These are phyloP conservation scores for Cyclura pinguis DNA, from an alignment of 2,797 vertebrate species.

Conservation along the genomic window DNA sequence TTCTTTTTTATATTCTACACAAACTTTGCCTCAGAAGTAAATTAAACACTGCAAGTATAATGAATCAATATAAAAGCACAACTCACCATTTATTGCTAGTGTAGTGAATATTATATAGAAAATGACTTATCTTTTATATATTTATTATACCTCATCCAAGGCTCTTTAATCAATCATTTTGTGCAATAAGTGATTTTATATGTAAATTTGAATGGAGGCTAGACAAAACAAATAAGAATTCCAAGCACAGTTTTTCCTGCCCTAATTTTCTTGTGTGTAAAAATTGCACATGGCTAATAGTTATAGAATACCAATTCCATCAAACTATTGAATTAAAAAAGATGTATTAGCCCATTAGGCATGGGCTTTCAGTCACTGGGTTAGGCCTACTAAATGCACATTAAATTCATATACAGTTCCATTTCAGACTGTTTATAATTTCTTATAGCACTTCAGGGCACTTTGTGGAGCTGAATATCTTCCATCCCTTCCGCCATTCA, in stretches of 20 bases:
- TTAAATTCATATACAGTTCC: not conserved
- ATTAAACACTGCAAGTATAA: constrained; percentile 71
- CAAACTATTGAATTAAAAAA: not conserved
- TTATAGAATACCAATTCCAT: constrained; percentile 15
- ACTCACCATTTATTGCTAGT: constrained; percentile 66
- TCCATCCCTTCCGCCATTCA: not conserved
- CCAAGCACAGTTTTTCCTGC: constrained; percentile 43
- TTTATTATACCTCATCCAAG: constrained; percentile 13
- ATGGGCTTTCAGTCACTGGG: not conserved
- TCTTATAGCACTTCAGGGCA: not conserved
- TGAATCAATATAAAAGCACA: constrained; percentile 62
- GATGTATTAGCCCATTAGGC: constrained; percentile 15
- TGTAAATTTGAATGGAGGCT: constrained; percentile 30
- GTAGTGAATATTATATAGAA: constrained; percentile 61
- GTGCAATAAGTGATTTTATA: constrained; percentile 39
- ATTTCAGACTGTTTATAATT: constrained; percentile 21
- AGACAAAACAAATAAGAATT: constrained; percentile 48
- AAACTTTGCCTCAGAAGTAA: constrained; percentile 69
- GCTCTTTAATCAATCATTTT: constrained; percentile 43
- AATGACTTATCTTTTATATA: constrained; percentile 61
- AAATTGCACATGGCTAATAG: constrained; percentile 42
- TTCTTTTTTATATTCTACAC: constrained; percentile 71
- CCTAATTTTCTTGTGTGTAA: constrained; percentile 36
- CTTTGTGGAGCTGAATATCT: not conserved
- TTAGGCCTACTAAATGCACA: not conserved